phyloP scores from a whole-genome alignment of 2,113 vertebrate genomes.

The Solea senegalensis region DNA sequence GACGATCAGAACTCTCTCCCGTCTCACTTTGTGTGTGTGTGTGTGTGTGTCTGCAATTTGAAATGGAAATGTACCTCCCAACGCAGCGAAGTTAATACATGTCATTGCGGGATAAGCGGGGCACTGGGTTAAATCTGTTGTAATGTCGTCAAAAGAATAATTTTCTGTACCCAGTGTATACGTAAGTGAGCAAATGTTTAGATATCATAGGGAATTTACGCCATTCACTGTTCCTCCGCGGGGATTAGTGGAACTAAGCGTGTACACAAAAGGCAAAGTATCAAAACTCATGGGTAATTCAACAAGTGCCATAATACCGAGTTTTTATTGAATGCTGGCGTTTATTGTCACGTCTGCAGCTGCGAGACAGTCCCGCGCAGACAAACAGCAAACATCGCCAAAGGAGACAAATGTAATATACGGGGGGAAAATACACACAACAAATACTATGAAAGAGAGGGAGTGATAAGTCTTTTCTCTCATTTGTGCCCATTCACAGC shows the following conservation, averaged over 20 bases:
- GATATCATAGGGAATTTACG: constrained; percentile 79
- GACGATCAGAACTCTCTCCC: neutral
- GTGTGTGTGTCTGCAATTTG: constrained; percentile 50
- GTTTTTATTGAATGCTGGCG: constrained; percentile 67
- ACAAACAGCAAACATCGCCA: constrained; percentile 71
- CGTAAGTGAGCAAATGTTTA: constrained; percentile 80
- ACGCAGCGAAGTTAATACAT: constrained; percentile 62
- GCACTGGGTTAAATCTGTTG: constrained; percentile 76
- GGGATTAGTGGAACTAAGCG: constrained; percentile 78
- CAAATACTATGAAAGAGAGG: constrained; percentile 68
- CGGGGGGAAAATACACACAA: constrained; percentile 70
- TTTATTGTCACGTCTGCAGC: constrained; percentile 74
- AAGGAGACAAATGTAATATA: constrained; percentile 76
- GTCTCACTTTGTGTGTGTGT: neutral
- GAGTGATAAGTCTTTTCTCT: constrained; percentile 70
- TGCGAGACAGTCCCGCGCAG: constrained; percentile 54
- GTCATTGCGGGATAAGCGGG: constrained; percentile 67
- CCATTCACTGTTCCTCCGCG: constrained; percentile 73
- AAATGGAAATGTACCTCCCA: constrained; percentile 73
- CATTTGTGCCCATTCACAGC: constrained; percentile 63
- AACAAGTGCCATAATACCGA: constrained; percentile 67
- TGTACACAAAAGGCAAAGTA: constrained; percentile 73
- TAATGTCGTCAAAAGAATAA: constrained; percentile 77
- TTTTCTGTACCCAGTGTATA: constrained; percentile 75
- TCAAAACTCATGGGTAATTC: constrained; percentile 82